Evolutionary conservation across 2,113 vertebrate genomes (phyloP), one percentile per base, ranked within the genome.

Genomic region (Atlantisia rogersi): DNA sequence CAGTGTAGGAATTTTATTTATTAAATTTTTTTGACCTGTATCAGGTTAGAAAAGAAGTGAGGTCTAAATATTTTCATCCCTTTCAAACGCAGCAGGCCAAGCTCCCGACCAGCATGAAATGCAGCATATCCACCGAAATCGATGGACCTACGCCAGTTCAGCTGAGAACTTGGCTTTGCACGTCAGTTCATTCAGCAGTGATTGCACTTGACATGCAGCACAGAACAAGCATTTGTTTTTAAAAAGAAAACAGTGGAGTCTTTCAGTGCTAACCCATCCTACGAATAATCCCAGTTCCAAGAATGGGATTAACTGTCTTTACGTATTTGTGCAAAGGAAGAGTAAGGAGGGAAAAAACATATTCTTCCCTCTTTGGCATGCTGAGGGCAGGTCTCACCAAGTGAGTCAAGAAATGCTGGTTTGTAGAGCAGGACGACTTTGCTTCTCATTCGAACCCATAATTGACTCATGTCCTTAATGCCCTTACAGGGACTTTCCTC

Each of bases 161-260:
- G 92, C 91, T 63, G 74, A 94, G 96, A 92, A 87, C 92, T 77
- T 74, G 95, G 94, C 95, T 92, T 91, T 92, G 65, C 65, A 10
- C 2, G 22, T 95, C 96, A 94, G 91, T 87, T 94, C 95, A 94
- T 94, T 96, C 86, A 77, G 86, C 92, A 96, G 25, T 55, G 91
- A 95, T 95, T 94, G 88, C 82, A 85, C 96, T 95, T 85, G 96
- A 96, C 37, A 5, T 8, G 74, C 78, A 85, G 95, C 81, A 67
- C 91, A 89, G 91, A 96, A 87, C 48, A 84, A 95, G 77, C 80
- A 79, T 92, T 96, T 91, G 94, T 71, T 94, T 94, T 88, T 65
- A 82, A 71, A 94, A 81, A 83, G 94, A 91, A 95, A 94, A 96
- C 94, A 97, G 91, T 94, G 59, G 37, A 92, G 84, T 55, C 96